Evolutionary conservation across 2,797 vertebrate genomes (phyloP), one percentile per base, ranked within the genome.

Genomic region (Chromobotia macracanthus): DNA sequence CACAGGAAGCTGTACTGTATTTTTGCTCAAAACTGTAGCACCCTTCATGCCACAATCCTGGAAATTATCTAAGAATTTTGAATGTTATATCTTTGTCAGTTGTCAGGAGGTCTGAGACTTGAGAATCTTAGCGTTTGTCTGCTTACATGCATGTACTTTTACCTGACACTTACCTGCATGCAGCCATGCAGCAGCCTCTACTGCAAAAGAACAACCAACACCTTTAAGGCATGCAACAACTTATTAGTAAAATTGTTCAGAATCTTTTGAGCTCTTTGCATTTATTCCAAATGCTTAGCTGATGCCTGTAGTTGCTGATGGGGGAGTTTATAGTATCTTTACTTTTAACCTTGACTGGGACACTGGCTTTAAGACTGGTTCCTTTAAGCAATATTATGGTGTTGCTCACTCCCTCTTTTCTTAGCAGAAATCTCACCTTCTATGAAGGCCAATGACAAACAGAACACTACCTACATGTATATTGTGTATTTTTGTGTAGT

Each of bases 391-490:
- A 44, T 44, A 41, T 8, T 31, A 51, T 9, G 25, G 50, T 58
- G 12, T 63, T 75, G 82, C 82, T 87, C 6, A 0, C 88, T 89
- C 88, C 53, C 82, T 87, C 88, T 90, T 81, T 69, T 87, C 88
- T 89, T 88, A 88, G 83, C 88, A 83, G 77, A 75, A 81, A 84
- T 90, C 89, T 94, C 93, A 94, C 94, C 95, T 96, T 97, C 95
- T 90, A 83, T 94, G 94, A 97, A 97, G 95, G 94, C 88, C 88
- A 85, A 82, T 88, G 72, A 81, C 86, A 44, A 93, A 90, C 86
- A 81, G 61, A 89, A 89, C 78, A 86, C 90, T 92, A 93, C 88
- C 88, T 93, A 83, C 84, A 31, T 82, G 86, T 89, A 67, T 86
- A 86, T 86, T 82, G 81, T 89, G 87, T 83, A 76, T 87, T 87